Evolutionary conservation across 1,140 invertebrate genomes (phyloP), one percentile per base, ranked within the genome.

Genomic region (Anastatus disparis): DNA sequence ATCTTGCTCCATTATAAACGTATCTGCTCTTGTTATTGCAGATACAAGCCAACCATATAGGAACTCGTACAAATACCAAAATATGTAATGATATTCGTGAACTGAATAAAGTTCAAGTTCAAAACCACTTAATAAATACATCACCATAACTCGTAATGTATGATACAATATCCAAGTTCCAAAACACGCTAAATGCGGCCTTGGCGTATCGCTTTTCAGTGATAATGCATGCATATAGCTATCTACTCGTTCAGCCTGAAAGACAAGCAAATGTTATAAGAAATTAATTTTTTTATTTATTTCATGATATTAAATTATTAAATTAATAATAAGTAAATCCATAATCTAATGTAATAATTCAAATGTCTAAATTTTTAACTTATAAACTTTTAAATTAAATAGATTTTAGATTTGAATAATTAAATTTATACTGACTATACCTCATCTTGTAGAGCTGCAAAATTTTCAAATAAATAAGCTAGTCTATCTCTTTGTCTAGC

Each of bases 1-100:
- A 75, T 96, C 94, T 78, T 94, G 92, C 71, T 95, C 94, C 52
- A 91, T 84, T 29, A 95, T 84, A 75, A 95, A 93, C 22, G 90
- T 93, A 78, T 97, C 95, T 0, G 97, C 97, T 75, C 96, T 88
- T 1, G 93, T 93, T 40, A 98, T 87, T 0, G 96, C 94, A 0
- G 95, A 97, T 2, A 96, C 91, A 29, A 98, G 84, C 94, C 96
- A 98, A 10, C 94, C 94, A 81, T 96, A 98, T 3, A 99, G 86
- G 84, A 97, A 95, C 86, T 99, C 96, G 84, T 96, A 96, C 26
- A 98, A 85, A 85, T 99, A 98, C 95, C 95, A 97, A 87, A 93
- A 97, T 73, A 97, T 93, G 79, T 97, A 99, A 77, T 97, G 93
- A 85, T 95, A 98, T 87, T 99, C 97, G 81, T 98, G 96, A n/a